phyloP scores from a whole-genome alignment of 2,797 vertebrate genomes.

The Manis javanica region DNA sequence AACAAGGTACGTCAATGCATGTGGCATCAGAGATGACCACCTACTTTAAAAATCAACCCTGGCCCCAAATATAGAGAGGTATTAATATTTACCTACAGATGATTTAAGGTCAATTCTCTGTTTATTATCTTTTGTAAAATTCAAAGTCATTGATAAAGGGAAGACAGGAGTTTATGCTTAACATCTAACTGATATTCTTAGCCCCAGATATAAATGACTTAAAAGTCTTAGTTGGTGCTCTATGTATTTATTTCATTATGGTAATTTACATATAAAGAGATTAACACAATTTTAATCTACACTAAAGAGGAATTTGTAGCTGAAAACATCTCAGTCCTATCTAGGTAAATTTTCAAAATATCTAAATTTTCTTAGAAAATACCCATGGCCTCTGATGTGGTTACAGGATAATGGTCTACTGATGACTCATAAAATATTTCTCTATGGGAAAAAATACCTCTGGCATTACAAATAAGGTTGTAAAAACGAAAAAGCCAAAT shows the following conservation, averaged over 20 bases:
- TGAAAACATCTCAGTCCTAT: constrained; percentile 12
- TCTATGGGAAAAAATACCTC: neutral
- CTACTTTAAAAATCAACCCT: neutral
- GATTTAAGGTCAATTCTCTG: constrained; percentile 21
- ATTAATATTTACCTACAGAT: neutral
- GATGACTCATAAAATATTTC: constrained; percentile 20
- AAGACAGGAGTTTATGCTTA: neutral
- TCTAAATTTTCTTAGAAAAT: constrained; percentile 37
- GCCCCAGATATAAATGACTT: constrained; percentile 1
- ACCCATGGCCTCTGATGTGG: neutral
- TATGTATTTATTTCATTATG: constrained; percentile 9
- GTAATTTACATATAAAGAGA: constrained; percentile 21
- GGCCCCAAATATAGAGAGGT: neutral
- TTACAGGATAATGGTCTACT: constrained; percentile 11
- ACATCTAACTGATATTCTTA: constrained; percentile 8
- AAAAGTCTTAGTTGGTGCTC: constrained; percentile 6
- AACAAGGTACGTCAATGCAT: neutral
- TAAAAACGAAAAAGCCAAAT: constrained; percentile 54
- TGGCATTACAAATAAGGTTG: neutral
- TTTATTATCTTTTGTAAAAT: neutral
- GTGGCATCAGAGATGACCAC: neutral
- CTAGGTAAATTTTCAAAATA: constrained; percentile 38
- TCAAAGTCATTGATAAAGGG: neutral
- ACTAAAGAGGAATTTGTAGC: constrained; percentile 40
- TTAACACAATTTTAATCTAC: constrained; percentile 35